Conservation (phyloP, 2,797 vertebrate genomes). For the Cuculus canorus region DNA sequence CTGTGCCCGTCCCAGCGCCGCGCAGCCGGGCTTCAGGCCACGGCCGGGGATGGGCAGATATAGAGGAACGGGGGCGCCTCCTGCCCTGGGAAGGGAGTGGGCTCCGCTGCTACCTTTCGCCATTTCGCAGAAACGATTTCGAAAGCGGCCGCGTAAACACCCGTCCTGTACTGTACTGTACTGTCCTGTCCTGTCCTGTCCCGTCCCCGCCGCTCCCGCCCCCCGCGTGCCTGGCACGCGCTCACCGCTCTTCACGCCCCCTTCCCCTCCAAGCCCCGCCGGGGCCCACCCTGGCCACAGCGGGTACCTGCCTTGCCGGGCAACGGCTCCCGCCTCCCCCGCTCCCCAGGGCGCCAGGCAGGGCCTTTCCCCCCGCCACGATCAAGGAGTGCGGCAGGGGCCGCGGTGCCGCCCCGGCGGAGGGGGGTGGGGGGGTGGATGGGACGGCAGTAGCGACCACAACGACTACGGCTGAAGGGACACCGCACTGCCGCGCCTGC, state of each 20-base stretch:
- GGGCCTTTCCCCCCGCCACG: neutral
- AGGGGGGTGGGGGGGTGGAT: neutral
- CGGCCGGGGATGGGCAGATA: neutral
- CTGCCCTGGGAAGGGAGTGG: neutral
- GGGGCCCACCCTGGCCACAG: neutral
- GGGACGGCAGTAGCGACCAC: neutral
- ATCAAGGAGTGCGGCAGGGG: neutral
- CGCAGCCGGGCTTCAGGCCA: neutral
- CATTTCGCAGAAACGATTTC: conserved; percentile 31
- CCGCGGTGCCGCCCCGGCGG: neutral
- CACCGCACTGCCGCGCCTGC: neutral
- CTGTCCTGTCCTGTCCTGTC: neutral
- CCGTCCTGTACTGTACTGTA: neutral
- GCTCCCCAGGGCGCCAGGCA: neutral
- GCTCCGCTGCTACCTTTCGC: neutral
- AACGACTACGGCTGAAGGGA: neutral
- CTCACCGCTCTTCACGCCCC: neutral
- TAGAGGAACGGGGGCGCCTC: neutral
- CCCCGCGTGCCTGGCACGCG: neutral
- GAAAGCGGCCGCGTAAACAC: conserved; percentile 5
- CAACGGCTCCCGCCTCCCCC: neutral
- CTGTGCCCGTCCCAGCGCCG: neutral
- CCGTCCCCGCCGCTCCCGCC: neutral
- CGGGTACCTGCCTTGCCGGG: neutral
- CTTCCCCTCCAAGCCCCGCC: too few relatives aligned